phyloP scores from a whole-genome alignment of 2,113 vertebrate species.

The Protomyctophum bolini region DNA sequence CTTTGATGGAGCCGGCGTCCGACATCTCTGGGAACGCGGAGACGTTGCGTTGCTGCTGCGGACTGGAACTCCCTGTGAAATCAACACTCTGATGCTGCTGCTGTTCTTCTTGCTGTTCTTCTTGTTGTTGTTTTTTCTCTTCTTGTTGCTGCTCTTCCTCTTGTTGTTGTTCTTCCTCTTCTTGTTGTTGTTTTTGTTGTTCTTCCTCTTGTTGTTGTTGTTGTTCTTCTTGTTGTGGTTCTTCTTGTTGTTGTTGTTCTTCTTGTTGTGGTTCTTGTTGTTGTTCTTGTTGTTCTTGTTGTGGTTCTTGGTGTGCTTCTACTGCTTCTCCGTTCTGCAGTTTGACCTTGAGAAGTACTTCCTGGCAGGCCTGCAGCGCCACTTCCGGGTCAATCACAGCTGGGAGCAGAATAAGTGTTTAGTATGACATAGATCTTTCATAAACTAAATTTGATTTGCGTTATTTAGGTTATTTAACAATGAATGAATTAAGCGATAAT shows the following conservation, averaged over 20 bases:
- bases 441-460: too few relatives aligned
- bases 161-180: background rate
- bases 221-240: too few relatives aligned
- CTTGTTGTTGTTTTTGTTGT: background rate
- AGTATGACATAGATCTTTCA: too few relatives aligned
- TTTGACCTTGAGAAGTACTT: conserved; percentile 87
- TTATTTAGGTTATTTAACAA: too few relatives aligned
- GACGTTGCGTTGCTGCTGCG: too few relatives aligned
- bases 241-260: background rate
- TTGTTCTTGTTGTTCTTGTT: background rate
- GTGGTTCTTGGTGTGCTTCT: background rate
- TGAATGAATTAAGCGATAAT: too few relatives aligned
- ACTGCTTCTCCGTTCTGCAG: conserved; percentile 61
- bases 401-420: too few relatives aligned
- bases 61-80: too few relatives aligned
- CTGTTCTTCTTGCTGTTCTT: background rate
- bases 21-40: background rate
- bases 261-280: background rate
- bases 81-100: background rate
- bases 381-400: conserved; percentile 82
- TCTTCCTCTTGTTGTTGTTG: too few relatives aligned
- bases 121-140: background rate
- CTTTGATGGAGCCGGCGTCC: conserved; percentile 5
- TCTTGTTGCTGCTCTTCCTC: background rate
- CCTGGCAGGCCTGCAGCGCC: conserved; percentile 85